Evolutionary conservation across 2,113 vertebrate genomes (phyloP).

Genomic region (Proteles cristata): DNA sequence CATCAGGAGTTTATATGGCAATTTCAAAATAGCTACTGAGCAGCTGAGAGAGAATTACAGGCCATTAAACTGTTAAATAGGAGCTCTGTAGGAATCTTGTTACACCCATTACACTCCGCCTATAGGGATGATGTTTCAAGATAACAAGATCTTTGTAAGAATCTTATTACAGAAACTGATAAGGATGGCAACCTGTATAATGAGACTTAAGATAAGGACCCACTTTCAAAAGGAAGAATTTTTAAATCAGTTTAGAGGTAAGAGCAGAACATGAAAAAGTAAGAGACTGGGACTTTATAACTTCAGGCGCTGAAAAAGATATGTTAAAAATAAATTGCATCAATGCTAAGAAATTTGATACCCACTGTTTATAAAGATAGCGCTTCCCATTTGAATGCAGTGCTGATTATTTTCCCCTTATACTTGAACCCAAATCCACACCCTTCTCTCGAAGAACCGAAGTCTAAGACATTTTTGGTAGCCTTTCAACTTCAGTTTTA

Average conservation of each 20-base stretch:
- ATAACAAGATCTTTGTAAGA: constrained; percentile 50
- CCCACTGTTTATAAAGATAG: background rate
- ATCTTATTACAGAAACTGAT: constrained; percentile 41
- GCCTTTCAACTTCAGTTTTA: background rate
- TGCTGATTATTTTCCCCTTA: background rate
- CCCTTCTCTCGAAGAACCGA: background rate
- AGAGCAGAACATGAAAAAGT: background rate
- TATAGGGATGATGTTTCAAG: background rate
- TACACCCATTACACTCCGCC: background rate
- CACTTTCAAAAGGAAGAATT: constrained; percentile 10
- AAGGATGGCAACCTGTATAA: background rate
- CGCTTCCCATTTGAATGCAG: background rate
- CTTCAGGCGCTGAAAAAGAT: background rate
- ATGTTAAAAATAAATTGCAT: constrained; percentile 2
- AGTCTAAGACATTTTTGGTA: background rate
- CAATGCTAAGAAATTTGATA: background rate
- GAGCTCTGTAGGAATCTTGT: background rate
- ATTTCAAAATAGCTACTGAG: constrained; percentile 28
- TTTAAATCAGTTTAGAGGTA: constrained; percentile 48
- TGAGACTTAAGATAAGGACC: background rate
- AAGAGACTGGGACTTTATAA: background rate
- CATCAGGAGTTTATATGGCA: background rate
- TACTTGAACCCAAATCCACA: background rate
- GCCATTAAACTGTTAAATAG: background rate
- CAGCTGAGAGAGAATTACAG: background rate